Conservation (phyloP, 2,797 vertebrate genomes). For the Synanceia verrucosa region DNA sequence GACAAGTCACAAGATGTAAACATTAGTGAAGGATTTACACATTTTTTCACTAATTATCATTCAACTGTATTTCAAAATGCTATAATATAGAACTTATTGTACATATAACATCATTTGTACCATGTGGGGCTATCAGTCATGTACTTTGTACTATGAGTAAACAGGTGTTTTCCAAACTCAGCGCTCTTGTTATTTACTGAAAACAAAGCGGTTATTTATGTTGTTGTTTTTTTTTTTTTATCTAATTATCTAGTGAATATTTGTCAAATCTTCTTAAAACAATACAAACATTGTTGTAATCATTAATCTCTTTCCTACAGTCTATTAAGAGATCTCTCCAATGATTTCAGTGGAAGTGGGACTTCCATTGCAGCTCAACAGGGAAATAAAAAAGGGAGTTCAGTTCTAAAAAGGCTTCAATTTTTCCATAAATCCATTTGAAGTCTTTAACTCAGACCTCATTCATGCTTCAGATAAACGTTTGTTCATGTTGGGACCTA, state of each 20-base stretch:
- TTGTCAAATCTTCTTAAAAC: background rate
- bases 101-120: background rate
- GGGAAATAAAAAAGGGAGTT: background rate
- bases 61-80: background rate
- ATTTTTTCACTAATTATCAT: background rate
- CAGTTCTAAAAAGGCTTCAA: background rate
- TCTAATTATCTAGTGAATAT: background rate
- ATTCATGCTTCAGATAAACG: background rate
- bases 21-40: background rate
- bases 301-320: background rate
- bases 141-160: background rate
- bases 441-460: background rate
- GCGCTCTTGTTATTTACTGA: background rate
- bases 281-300: background rate
- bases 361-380: background rate
- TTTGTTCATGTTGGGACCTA: background rate
- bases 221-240: background rate
- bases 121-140: background rate
- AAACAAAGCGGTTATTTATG: too few species aligned
- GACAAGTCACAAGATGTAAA: constrained; percentile 14
- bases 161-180: background rate
- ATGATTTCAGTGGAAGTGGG: background rate
- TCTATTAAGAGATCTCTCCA: background rate
- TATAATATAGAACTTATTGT: background rate
- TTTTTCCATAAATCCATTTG: background rate